A percentile compares a stretch with the other conserved stretches of the same genome.
Conservation (phyloP, 2,797 vertebrate genomes). For the Tenualosa ilisha region DNA sequence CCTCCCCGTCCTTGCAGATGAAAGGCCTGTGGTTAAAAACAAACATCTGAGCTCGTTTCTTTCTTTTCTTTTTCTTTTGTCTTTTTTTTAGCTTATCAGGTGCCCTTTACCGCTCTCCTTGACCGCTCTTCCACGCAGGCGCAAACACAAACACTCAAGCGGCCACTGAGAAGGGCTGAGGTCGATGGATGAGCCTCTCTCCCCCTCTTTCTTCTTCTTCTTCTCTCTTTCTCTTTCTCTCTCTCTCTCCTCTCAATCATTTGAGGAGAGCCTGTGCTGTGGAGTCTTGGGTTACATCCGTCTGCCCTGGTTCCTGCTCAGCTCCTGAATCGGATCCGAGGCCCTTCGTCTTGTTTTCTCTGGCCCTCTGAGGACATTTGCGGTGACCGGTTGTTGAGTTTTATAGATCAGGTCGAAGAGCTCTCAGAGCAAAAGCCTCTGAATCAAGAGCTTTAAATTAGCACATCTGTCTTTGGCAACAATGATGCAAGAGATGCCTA, state of each 20-base stretch:
- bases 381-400: slow-evolving; percentile 38
- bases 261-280: slow-evolving; percentile 32
- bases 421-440: slow-evolving; percentile 46
- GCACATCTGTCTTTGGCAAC: slow-evolving; percentile 7
- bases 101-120: neutral
- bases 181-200: slow-evolving; percentile 26
- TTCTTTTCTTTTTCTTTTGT: neutral
- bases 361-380: slow-evolving; percentile 40
- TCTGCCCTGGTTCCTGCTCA: slow-evolving; percentile 50
- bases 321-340: slow-evolving; percentile 40
- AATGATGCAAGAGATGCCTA: neutral
- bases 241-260: slow-evolving; percentile 41
- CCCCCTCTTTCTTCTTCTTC: neutral
- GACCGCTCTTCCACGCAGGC: neutral
- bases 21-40: slow-evolving; percentile 19
- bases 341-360: slow-evolving; percentile 40
- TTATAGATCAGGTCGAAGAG: slow-evolving; percentile 44
- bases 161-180: neutral
- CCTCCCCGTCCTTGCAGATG: neutral
- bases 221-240: neutral
- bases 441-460: slow-evolving; percentile 42
- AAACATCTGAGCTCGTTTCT: slow-evolving; percentile 15
- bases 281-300: slow-evolving; percentile 40
- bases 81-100: neutral
- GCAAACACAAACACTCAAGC: slow-evolving; percentile 9